Evolutionary conservation across 2,888 invertebrate species (phyloP).

Genomic region (Drosophila differens): DNA sequence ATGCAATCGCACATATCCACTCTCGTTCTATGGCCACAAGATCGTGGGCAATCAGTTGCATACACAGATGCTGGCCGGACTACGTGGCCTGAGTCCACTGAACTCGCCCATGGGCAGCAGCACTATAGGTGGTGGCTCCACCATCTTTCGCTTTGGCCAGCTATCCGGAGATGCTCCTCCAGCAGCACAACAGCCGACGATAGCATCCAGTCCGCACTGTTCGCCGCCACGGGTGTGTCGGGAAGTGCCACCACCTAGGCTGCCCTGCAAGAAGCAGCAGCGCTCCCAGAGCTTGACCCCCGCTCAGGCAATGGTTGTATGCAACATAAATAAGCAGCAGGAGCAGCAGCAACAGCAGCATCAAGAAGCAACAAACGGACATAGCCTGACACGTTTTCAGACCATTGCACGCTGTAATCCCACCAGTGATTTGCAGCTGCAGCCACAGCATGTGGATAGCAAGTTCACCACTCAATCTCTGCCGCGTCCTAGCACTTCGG

Average conservation of each 20-base stretch:
- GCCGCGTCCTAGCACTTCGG: constrained; percentile 84
- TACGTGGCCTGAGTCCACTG: constrained; percentile 84
- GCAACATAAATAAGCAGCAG: constrained; percentile 71
- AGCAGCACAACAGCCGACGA: constrained; percentile 55
- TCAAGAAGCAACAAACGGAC: constrained; percentile 57
- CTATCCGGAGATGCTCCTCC: constrained; percentile 16
- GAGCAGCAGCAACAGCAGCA: constrained; percentile 65
- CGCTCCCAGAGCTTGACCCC: constrained; percentile 93
- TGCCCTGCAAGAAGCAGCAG: constrained; percentile 88
- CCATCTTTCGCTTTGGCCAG: constrained; percentile 81
- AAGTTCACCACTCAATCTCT: constrained; percentile 88
- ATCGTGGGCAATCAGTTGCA: constrained; percentile 86
- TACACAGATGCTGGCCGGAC: constrained; percentile 84
- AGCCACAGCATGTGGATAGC: constrained; percentile 75
- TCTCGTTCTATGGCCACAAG: constrained; percentile 90
- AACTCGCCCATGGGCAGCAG: constrained; percentile 85
- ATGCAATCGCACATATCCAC: constrained; percentile 92
- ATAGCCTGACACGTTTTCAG: constrained; percentile 78
- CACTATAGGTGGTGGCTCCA: constrained; percentile 56
- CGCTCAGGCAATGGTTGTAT: constrained; percentile 84
- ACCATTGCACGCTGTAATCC: constrained; percentile 83
- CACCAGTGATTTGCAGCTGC: constrained; percentile 74
- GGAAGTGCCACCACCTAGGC: constrained; percentile 86
- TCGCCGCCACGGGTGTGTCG: constrained; percentile 87
- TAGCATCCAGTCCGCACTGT: constrained; percentile 86